Base-by-base conservation (phyloP, 2,888 invertebrate genomes). In the Sericinus montela region DNA sequence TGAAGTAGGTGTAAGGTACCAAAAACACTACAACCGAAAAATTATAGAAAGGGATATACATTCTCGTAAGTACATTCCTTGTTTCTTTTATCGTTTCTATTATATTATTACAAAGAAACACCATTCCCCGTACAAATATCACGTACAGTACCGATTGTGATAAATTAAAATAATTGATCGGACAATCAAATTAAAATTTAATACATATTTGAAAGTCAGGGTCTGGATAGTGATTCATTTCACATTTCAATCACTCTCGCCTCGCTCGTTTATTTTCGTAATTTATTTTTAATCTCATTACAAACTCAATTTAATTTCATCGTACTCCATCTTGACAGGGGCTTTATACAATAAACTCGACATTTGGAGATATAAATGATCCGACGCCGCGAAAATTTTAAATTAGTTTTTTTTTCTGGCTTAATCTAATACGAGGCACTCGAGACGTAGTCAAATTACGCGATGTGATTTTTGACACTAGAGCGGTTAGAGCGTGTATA, bases 231-330 rank as follows among this genome's bases (percentile, higher is more conserved):
- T 11, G 25, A 39, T 39, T 28, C 14, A 13, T 39, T 39, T 39
- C 14, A 11, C 23, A 39, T 39, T n/a, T 39, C 39, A 39, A 39
- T 39, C 39, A 39, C 23, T 39, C 6, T 25, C 32, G 11, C 5
- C 32, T n/a, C 40, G 13, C 10, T 10, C 13, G 28, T 29, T 40
- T 25, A 15, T 40, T 40, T 40, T 29, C 11, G 14, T 40, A 40
- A 40, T 40, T 40, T 40, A 29, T 40, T 40, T 40, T 40, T 40
- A 35, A 43, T 35, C 19, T 43, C 34, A 34, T 43, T 35, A 43
- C 43, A 43, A 43, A 25, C 43, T n/a, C 14, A 35, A 35, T 43
- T 43, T 35, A 23, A 43, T 35, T 43, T 25, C 43, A 35, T 25
- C 34, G 13, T 15, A 15, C n/a, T 40, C 34, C 6, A 43, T 35